These are phyloP conservation scores for Actenoides lindsayi DNA, from an alignment of 2,113 vertebrate genomes.

Conservation along the genomic window DNA sequence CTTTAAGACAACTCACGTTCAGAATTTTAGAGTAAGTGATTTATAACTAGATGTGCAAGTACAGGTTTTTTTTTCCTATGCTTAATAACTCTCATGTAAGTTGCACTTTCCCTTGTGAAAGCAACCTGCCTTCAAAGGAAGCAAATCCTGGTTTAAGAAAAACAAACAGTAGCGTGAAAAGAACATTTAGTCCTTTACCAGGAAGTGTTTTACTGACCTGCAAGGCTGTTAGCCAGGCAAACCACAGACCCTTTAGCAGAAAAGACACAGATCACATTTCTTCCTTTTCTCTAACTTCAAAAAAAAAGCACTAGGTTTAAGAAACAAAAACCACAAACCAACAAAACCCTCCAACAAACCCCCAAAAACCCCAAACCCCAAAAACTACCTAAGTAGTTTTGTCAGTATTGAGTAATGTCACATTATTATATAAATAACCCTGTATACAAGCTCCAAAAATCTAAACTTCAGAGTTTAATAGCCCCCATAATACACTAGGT, in stretches of 20 bases:
- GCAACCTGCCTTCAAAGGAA: constrained; percentile 73
- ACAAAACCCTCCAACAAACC: neutral
- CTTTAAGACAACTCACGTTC: constrained; percentile 73
- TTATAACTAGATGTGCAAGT: constrained; percentile 77
- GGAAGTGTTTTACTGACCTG: constrained; percentile 75
- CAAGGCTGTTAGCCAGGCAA: constrained; percentile 67
- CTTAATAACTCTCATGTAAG: constrained; percentile 70
- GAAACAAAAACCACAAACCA: neutral
- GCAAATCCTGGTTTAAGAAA: constrained; percentile 74
- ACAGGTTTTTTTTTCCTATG: constrained; percentile 71
- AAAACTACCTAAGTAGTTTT: constrained; percentile 79
- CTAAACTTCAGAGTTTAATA: constrained; percentile 77
- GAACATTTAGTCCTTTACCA: constrained; percentile 75
- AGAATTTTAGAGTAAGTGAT: constrained; percentile 72
- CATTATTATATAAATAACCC: constrained; percentile 88
- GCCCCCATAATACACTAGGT: constrained; percentile 70
- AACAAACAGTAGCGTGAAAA: constrained; percentile 78
- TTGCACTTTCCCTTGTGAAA: constrained; percentile 71
- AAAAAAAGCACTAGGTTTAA: constrained; percentile 69
- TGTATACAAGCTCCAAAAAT: constrained; percentile 81
- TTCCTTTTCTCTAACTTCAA: constrained; percentile 67
- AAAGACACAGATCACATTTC: constrained; percentile 75
- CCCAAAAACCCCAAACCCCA: neutral
- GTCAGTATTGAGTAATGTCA: constrained; percentile 83
- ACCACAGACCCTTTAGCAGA: constrained; percentile 70